Conservation (phyloP, 2,113 vertebrate species). For the Mormoops blainvillei region DNA sequence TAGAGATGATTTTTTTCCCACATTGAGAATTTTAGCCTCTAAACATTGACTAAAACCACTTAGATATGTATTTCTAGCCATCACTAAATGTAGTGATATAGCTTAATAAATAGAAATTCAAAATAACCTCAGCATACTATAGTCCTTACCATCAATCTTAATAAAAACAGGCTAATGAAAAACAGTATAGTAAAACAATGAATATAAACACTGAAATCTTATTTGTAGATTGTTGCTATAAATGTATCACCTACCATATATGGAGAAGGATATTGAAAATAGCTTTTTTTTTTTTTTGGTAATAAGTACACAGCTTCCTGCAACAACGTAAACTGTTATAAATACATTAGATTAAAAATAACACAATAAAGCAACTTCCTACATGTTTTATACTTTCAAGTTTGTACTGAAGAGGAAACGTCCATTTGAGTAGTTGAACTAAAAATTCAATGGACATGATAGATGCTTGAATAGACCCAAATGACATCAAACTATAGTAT, state of each 20-base stretch:
- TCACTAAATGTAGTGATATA: conserved; percentile 46
- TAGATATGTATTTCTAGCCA: conserved; percentile 40
- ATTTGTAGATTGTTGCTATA: conserved; percentile 23
- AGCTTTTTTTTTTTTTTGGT: conserved; percentile 35
- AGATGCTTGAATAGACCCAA: background rate
- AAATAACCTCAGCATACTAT: conserved; percentile 58
- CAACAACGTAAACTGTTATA: background rate
- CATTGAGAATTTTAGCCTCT: background rate
- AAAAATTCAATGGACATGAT: background rate
- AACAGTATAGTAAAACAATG: conserved; percentile 35
- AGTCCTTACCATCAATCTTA: conserved; percentile 22
- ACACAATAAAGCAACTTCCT: background rate
- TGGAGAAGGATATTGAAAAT: background rate
- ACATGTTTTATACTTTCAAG: background rate
- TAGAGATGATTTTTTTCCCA: background rate
- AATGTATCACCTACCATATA: background rate
- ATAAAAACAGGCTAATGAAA: conserved; percentile 69
- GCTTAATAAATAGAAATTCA: conserved; percentile 64
- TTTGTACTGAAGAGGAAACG: background rate
- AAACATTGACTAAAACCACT: background rate
- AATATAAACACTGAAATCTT: conserved; percentile 23
- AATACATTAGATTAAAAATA: background rate
- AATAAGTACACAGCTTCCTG: background rate
- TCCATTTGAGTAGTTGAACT: background rate
- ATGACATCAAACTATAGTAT: background rate